Percentiles rank a stretch among this genome's conserved stretches.
Conservation (phyloP, 2,113 vertebrate species). For the Larimichthys crocea region DNA sequence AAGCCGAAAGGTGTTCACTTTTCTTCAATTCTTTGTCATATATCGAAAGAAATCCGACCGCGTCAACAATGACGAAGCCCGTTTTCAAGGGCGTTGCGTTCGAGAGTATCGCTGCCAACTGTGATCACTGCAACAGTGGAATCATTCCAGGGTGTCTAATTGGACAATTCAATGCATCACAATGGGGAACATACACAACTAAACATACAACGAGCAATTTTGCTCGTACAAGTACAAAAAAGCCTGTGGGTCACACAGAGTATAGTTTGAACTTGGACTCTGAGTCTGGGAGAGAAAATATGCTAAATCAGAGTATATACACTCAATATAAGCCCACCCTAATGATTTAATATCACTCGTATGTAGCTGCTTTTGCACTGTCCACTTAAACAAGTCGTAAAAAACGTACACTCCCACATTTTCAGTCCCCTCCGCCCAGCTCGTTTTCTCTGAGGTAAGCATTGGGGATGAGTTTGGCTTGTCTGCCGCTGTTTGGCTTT, state of each 20-base stretch:
- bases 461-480: slow-evolving; percentile 43
- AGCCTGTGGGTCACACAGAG: no score
- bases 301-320: no score
- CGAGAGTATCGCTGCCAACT: neutral
- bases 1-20: neutral
- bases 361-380: no score
- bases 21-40: neutral
- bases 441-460: slow-evolving; percentile 49
- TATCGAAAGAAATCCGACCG: neutral
- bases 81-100: neutral
- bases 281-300: no score
- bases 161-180: neutral
- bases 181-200: neutral
- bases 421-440: slow-evolving; percentile 36
- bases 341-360: neutral
- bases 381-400: slow-evolving; percentile 1
- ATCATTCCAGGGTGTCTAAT: neutral
- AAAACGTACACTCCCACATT: slow-evolving; percentile 5
- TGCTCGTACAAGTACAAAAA: neutral
- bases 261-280: no score
- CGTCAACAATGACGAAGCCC: neutral
- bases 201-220: slow-evolving; percentile 13
- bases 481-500: slow-evolving; percentile 55
- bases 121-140: neutral
- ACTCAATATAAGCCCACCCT: neutral